Percentiles rank a stretch among this genome's conserved stretches.
phyloP scores from a whole-genome alignment of 2,888 invertebrate species.

The Euzetes globulus region DNA sequence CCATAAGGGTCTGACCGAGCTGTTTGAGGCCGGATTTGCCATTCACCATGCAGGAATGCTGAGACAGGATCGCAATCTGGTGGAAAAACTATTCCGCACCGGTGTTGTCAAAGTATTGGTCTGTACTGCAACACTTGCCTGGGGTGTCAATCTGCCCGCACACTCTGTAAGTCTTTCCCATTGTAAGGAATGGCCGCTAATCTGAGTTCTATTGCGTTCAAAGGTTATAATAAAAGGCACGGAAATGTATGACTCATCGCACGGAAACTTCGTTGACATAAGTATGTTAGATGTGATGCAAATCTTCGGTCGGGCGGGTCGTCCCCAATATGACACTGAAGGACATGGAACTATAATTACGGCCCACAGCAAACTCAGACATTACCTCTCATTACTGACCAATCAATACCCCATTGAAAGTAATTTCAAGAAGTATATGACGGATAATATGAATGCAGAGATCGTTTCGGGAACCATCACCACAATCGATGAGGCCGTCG shows the following conservation, averaged over 20 bases:
- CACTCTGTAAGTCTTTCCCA: conserved; percentile 64
- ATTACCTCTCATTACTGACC: conserved; percentile 85
- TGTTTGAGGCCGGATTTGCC: conserved; percentile 78
- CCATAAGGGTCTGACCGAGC: conserved; percentile 71
- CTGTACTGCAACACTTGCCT: conserved; percentile 95
- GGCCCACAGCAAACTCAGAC: conserved; percentile 76
- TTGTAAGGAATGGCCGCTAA: not conserved
- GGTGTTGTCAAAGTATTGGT: conserved; percentile 79
- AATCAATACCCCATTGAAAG: conserved; percentile 98
- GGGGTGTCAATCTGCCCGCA: conserved; percentile 99
- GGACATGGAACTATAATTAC: conserved; percentile 96
- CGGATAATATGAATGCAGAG: conserved; percentile 98
- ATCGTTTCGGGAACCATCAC: conserved; percentile 90
- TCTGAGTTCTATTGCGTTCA: not conserved
- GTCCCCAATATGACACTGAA: conserved; percentile 91
- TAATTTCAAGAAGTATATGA: conserved; percentile 80
- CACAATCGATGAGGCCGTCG: conserved; percentile 88
- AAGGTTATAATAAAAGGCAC: conserved; percentile 62
- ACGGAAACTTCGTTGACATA: conserved; percentile 85
- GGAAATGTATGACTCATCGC: conserved; percentile 92
- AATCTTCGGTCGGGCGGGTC: conserved; percentile 96
- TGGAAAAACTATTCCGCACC: conserved; percentile 81
- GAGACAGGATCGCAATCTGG: conserved; percentile 73
- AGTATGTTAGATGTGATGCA: conserved; percentile 95
- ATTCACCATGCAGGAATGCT: conserved; percentile 96